Evolutionary conservation across 2,113 vertebrate species (phyloP), one percentile per base, ranked within the genome.

Genomic region (Cyanoderma ruficeps): DNA sequence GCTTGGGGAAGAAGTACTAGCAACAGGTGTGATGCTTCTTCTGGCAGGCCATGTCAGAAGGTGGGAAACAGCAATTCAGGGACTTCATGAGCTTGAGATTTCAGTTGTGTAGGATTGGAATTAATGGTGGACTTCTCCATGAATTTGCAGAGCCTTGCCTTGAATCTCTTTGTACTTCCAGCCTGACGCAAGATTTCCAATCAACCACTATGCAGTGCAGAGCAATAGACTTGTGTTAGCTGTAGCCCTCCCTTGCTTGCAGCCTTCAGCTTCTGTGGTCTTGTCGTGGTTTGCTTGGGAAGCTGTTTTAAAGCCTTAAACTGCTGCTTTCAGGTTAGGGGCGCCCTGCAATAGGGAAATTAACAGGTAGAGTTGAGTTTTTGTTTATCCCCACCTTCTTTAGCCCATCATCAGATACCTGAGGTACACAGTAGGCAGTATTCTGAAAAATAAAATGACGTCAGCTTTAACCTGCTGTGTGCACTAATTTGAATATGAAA

Each of bases 191-290:
- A 49, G 41, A 10, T 47, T 91, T 89, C 49, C 37, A 41, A 3
- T 9, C 47, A 49, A 3, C 15, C 9, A 2, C 23, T 37, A 0
- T 17, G n/a, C 30, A 30, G 3, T n/a, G 8, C 15, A 22, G 33
- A 72, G 53, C 37, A 46, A 1, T 24, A 16, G 24, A 33, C 14
- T 9, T 10, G 12, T 63, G 16, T 64, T 47, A 7, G 14, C 25
- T 59, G 22, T 47, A 42, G 46, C 46, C 7, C 2, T 5, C 10
- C 18, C 15, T 70, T 81, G 53, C 27, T 57, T 85, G 9, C 21
- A 44, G 12, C 15, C 24, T 83, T 13, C 23, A 27, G 31, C 27
- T 56, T 42, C 22, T 13, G 31, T 31, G 8, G 31, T 10, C 46
- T 86, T 81, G 23, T 55, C 33, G 28, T 70, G 27, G 13, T 90